Base-by-base conservation (phyloP, 2,888 invertebrate genomes). In the Nycteola revayana region DNA sequence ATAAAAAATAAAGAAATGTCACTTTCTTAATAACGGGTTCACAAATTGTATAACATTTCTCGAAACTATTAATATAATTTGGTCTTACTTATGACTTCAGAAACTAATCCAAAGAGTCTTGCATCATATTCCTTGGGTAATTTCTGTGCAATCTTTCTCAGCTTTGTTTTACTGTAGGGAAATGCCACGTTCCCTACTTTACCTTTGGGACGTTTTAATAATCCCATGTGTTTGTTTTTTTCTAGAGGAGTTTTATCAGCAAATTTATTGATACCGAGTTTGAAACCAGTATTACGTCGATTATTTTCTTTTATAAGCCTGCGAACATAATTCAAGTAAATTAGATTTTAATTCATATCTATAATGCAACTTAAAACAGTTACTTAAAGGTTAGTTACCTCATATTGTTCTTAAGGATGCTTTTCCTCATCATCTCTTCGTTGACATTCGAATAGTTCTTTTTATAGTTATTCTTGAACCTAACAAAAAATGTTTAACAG, bases 241-340 rank as follows among this genome's bases (percentile, higher is more conserved):
- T 84, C 84, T 27, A 70, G 49, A 2, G 65, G 65, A 9, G 79
- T 78, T 10, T 66, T 73, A 30, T 84, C 84, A 25, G 81, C 60
- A 21, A 84, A 75, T 7, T 78, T 52, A 39, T 80, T 84, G 7
- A 84, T 47, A 1, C 65, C 36, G 0, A 83, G 65, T 38, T 68
- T 80, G 45, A 72, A 83, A 1, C 72, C 63, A 10, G 66, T 57
- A 10, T 80, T 75, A 28, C 61, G 58, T 4, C 59, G 59, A 28
- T 80, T 83, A 11, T 50, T 66, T 6, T 51, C 42, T 3, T 52
- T 40, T 1, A 83, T 54, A 1, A 60, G 37, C 32, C 82, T 83
- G 35, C n/a, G 5, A 14, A 14, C 5, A n/a, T n/a, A n/a, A n/a
- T n/a, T n/a, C n/a, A n/a, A n/a, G n/a, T n/a, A n/a, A n/a, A n/a